These are phyloP conservation scores for Gymnodraco acuticeps DNA, from an alignment of 2,797 vertebrate species.

Conservation along the genomic window DNA sequence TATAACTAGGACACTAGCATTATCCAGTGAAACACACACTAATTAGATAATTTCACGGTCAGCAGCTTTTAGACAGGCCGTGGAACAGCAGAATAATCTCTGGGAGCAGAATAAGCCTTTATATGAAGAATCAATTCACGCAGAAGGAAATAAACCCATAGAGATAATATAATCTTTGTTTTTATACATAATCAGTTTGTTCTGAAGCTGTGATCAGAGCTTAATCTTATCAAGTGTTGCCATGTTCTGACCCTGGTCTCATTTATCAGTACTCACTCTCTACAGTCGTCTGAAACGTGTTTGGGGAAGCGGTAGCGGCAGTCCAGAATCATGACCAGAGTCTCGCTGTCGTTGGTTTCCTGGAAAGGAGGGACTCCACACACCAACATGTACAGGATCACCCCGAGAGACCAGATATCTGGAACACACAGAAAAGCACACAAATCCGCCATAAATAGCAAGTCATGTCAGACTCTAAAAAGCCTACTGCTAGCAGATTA, in stretches of 20 bases:
- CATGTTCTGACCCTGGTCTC: background rate
- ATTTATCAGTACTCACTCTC: constrained; percentile 88
- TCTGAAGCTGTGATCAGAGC: background rate
- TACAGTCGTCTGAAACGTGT: constrained; percentile 92
- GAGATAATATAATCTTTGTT: background rate
- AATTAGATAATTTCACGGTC: constrained; percentile 62
- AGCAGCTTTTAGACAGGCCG: constrained; percentile 20
- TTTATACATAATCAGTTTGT: background rate
- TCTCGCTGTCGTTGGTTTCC: constrained; percentile 98
- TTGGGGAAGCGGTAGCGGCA: constrained; percentile 94
- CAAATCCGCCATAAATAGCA: constrained; percentile 33
- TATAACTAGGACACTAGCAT: constrained; percentile 48
- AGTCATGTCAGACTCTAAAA: constrained; percentile 29
- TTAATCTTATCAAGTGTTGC: background rate
- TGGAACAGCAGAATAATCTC: constrained; percentile 2
- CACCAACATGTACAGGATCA: constrained; percentile 87
- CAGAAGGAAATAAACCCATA: background rate
- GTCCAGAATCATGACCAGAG: constrained; percentile 98
- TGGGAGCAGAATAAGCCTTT: background rate
- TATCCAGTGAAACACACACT: constrained; percentile 47
- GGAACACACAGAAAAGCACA: constrained; percentile 60
- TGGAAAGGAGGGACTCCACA: constrained; percentile 96
- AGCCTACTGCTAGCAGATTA: constrained; percentile 23
- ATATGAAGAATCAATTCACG: background rate
- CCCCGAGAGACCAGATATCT: constrained; percentile 88